Conservation (phyloP, 2,113 vertebrate species). For the Platanista minor region DNA sequence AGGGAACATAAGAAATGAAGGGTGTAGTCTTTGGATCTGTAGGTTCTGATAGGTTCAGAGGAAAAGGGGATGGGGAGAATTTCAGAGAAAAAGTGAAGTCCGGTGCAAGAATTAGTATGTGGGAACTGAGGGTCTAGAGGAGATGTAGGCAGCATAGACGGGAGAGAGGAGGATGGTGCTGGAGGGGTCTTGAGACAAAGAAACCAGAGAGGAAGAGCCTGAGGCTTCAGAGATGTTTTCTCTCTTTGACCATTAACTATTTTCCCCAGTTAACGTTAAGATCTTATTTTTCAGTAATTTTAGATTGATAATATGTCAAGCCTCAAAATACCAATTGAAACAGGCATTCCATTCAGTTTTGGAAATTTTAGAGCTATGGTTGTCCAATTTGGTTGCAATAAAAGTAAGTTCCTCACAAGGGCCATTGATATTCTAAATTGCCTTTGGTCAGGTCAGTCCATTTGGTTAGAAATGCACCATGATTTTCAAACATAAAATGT, state of each 20-base stretch:
- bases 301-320: not conserved
- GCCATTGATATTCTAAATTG: not conserved
- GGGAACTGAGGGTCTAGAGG: not conserved
- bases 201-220: not conserved
- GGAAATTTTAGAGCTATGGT: not conserved
- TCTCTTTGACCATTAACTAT: not conserved
- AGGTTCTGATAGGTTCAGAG: not conserved
- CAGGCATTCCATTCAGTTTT: not conserved
- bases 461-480: not conserved
- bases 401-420: not conserved
- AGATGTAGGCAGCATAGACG: not conserved
- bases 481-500: not conserved
- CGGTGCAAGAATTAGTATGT: not conserved
- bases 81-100: not conserved
- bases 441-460: not conserved
- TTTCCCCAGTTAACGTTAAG: not conserved
- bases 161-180: not conserved
- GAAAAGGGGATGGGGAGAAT: not conserved
- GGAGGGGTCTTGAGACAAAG: not conserved
- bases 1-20: not conserved
- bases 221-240: not conserved
- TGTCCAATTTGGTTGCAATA: not conserved
- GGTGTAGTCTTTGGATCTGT: not conserved
- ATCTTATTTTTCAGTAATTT: not conserved
- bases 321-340: not conserved